phyloP scores from a whole-genome alignment of 1,140 invertebrate genomes.

The Copidosoma floridanum region DNA sequence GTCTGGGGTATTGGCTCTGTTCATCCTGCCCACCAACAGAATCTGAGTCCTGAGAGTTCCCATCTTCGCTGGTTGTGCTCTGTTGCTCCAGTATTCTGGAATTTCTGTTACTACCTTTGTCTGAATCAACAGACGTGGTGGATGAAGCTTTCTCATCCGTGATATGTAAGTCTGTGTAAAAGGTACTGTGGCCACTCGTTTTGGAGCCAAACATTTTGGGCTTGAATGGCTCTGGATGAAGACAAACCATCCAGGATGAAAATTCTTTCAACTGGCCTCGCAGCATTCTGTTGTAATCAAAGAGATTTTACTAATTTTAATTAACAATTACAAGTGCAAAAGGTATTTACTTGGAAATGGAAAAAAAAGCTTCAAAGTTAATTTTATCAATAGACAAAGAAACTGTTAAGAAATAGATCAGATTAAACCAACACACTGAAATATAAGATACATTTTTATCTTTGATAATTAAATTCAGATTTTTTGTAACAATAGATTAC shows the following conservation, averaged over 20 bases:
- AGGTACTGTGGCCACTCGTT: constrained; percentile 43
- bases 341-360: too few species aligned
- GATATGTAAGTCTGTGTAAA: constrained; percentile 47
- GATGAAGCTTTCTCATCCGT: constrained; percentile 24
- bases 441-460: too few species aligned
- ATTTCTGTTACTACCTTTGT: constrained; percentile 27
- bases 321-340: too few species aligned
- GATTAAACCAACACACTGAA: too few species aligned
- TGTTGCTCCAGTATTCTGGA: constrained; percentile 39
- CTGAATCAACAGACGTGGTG: constrained; percentile 11
- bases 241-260: constrained; percentile 47
- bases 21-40: constrained; percentile 37
- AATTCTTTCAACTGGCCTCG: constrained; percentile 49
- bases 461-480: too few species aligned
- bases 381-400: constrained; percentile 11
- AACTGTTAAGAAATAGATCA: too few species aligned
- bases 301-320: constrained; percentile 12
- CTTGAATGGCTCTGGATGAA: constrained; percentile 45
- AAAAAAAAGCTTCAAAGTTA: not conserved
- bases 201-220: constrained; percentile 53
- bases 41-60: constrained; percentile 48
- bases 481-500: too few species aligned
- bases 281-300: constrained; percentile 47
- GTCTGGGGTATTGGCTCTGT: constrained; percentile 39
- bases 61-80: constrained; percentile 42